Evolutionary conservation across 2,797 vertebrate genomes (phyloP).

Genomic region (Vireo griseus): DNA sequence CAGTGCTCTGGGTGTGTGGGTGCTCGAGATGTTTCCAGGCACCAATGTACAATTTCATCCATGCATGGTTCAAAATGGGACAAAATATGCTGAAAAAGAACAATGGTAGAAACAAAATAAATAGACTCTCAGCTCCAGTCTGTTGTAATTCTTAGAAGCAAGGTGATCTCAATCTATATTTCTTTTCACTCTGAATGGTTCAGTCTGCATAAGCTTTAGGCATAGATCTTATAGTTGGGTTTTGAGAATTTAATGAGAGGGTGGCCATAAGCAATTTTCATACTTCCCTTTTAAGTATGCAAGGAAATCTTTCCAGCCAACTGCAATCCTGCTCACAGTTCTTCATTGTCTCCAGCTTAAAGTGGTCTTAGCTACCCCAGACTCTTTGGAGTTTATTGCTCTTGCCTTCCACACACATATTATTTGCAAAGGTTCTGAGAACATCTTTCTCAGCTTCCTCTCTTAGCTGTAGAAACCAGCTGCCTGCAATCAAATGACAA

Average conservation of each 20-base stretch:
- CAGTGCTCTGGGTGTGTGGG: not conserved
- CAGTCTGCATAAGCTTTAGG: not conserved
- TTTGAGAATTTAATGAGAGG: not conserved
- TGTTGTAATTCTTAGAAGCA: not conserved
- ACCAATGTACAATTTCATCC: not conserved
- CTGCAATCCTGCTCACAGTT: not conserved
- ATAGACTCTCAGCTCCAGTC: not conserved
- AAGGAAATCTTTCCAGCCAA: not conserved
- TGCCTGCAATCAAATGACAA: not conserved
- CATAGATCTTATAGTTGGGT: not conserved
- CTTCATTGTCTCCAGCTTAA: not conserved
- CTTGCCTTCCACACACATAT: not conserved
- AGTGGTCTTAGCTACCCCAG: not conserved
- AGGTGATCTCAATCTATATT: not conserved
- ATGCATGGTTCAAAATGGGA: not conserved
- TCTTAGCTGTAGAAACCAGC: not conserved
- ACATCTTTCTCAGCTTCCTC: not conserved
- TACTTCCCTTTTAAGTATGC: not conserved
- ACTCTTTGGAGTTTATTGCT: not conserved
- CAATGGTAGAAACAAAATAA: not conserved
- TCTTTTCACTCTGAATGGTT: not conserved
- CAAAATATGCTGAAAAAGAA: slow-evolving; percentile 19
- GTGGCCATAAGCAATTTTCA: not conserved
- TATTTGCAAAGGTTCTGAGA: not conserved
- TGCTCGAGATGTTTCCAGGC: slow-evolving; percentile 12